Conservation (phyloP, 2,888 invertebrate genomes). For the Nephrotoma guestfalica region DNA sequence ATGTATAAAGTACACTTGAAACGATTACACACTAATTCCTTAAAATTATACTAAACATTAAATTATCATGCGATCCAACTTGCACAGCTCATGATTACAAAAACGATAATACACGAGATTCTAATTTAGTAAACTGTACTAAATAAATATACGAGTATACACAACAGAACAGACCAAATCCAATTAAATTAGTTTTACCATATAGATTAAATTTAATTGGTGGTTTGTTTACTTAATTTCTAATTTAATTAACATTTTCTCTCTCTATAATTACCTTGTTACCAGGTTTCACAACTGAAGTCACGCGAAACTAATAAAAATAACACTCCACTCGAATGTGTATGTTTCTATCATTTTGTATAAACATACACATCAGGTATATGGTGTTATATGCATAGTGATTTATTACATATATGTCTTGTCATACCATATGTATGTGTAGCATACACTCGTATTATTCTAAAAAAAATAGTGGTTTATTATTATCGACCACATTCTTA, state of each 20-base stretch:
- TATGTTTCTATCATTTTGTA: neutral
- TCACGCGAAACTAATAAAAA: neutral
- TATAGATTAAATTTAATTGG: neutral
- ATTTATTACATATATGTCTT: neutral
- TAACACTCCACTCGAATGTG: neutral
- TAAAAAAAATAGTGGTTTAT: too few relatives aligned
- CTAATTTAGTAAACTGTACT: neutral
- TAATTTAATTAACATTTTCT: neutral
- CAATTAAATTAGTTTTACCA: neutral
- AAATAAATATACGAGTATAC: neutral
- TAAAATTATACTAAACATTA: neutral
- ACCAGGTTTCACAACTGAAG: neutral
- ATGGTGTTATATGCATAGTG: neutral
- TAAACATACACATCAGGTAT: neutral
- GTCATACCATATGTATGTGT: too few relatives aligned
- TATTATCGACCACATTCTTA: too few relatives aligned
- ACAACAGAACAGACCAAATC: neutral
- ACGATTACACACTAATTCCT: neutral
- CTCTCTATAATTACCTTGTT: neutral
- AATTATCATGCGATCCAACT: neutral
- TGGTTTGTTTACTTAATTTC: neutral
- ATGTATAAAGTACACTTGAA: too few relatives aligned
- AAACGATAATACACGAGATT: neutral
- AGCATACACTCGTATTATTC: too few relatives aligned
- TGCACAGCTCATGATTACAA: neutral